Percentiles rank a stretch among this genome's conserved stretches.
phyloP scores from a whole-genome alignment of 2,888 invertebrate genomes.

The Oscheius myriophilus region DNA sequence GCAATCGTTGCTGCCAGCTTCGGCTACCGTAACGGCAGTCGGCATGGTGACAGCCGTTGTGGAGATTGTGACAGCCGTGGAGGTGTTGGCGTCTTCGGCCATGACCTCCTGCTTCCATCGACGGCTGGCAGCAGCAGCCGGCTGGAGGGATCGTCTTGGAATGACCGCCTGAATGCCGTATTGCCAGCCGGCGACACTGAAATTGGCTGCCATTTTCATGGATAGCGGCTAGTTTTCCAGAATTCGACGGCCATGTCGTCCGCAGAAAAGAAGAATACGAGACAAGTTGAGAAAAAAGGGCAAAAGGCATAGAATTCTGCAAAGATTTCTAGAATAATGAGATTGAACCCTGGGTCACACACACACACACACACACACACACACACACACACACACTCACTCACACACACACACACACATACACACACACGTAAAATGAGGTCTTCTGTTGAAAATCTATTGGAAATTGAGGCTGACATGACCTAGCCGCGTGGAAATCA shows the following conservation, averaged over 20 bases:
- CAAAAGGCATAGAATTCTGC: not conserved
- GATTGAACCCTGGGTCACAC: not conserved
- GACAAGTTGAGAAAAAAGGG: not conserved
- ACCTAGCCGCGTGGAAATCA: too few species aligned
- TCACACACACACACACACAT: too few species aligned
- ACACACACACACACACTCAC: too few species aligned
- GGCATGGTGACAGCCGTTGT: constrained; percentile 6
- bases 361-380: too few species aligned
- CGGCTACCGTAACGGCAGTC: constrained; percentile 17
- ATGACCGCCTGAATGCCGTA: constrained; percentile 12
- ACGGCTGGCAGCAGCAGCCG: not conserved
- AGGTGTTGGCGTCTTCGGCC: not conserved
- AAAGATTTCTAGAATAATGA: too few species aligned
- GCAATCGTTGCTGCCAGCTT: constrained; percentile 42
- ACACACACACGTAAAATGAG: too few species aligned
- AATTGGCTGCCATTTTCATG: constrained; percentile 20
- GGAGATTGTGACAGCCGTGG: constrained; percentile 4
- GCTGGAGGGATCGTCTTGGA: constrained; percentile 16
- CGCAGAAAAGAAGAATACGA: not conserved
- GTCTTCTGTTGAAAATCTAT: too few species aligned
- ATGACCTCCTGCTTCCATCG: not conserved
- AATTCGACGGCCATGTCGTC: not conserved
- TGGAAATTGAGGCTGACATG: too few species aligned
- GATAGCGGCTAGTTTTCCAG: not conserved
- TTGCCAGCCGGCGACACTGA: constrained; percentile 11